Percentiles rank a stretch among this genome's conserved stretches.
Evolutionary conservation across 2,888 invertebrate genomes (phyloP).

Genomic region (Alcis repandata): DNA sequence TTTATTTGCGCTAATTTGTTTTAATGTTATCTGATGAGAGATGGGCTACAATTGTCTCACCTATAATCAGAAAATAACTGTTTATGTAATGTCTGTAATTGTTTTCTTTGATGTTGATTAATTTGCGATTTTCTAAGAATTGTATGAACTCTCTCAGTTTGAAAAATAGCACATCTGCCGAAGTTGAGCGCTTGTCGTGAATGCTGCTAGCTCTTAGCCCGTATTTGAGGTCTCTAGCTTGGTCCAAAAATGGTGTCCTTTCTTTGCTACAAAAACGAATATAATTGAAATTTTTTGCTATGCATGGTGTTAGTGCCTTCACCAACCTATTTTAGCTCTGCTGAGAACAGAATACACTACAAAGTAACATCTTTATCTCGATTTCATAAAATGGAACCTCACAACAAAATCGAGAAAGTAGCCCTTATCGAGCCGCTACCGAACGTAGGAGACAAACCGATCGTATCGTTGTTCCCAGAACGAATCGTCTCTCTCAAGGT

Average conservation of each 20-base stretch:
- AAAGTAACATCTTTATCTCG: not conserved
- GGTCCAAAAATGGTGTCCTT: no score
- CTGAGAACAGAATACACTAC: not conserved
- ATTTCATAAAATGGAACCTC: not conserved
- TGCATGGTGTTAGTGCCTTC: no score
- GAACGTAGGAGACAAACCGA: slow-evolving; percentile 14
- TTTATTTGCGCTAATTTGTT: slow-evolving; percentile 75
- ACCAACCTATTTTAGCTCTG: not conserved
- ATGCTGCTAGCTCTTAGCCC: no score
- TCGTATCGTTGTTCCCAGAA: slow-evolving; percentile 34
- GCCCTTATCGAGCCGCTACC: not conserved
- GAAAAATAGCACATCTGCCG: no score
- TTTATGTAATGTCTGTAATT: not conserved
- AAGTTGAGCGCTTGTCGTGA: no score
- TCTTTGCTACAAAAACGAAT: not conserved
- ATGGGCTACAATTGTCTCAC: slow-evolving; percentile 19
- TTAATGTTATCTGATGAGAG: slow-evolving; percentile 72
- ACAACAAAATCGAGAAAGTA: not conserved
- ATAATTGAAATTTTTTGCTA: not conserved
- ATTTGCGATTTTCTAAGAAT: not conserved
- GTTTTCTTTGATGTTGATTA: not conserved
- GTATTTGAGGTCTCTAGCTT: no score
- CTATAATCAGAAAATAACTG: slow-evolving; percentile 19
- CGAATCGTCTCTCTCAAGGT: slow-evolving; percentile 37
- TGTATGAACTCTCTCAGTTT: not conserved